Evolutionary conservation across 2,888 invertebrate species (phyloP).

Genomic region (Drosophila buzzatii): DNA sequence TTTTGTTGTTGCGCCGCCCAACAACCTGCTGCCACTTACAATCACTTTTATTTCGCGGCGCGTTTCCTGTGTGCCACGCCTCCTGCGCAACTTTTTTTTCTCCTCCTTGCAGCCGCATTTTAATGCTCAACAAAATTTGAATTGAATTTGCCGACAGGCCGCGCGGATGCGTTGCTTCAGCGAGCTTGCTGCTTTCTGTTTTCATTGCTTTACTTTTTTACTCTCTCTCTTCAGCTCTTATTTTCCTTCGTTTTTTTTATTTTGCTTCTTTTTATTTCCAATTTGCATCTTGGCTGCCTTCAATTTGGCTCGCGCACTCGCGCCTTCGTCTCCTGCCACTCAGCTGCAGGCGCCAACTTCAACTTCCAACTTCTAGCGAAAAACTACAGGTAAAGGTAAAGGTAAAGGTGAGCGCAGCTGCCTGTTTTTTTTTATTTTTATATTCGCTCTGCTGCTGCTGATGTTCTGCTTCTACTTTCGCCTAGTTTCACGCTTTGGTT

Average conservation of each 20-base stretch:
- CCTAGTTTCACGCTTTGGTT: constrained; percentile 73
- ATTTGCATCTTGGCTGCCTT: constrained; percentile 73
- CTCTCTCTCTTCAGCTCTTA: not conserved
- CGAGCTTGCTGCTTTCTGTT: constrained; percentile 1
- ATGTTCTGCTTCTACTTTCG: constrained; percentile 32
- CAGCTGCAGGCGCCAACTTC: constrained; percentile 61
- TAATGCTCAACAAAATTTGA: constrained; percentile 80
- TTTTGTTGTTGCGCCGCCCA: constrained; percentile 48
- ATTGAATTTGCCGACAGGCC: constrained; percentile 77
- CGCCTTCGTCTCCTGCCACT: constrained; percentile 6
- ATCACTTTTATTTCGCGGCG: constrained; percentile 75
- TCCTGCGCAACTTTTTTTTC: constrained; percentile 34
- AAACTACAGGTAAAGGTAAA: constrained; percentile 29
- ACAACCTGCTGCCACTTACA: constrained; percentile 65
- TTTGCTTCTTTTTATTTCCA: constrained; percentile 47
- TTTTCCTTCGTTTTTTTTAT: not conserved
- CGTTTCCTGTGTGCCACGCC: constrained; percentile 42
- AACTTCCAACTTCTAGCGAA: constrained; percentile 52
- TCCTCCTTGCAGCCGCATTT: constrained; percentile 59
- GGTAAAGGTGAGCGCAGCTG: constrained; percentile 40
- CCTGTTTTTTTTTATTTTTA: constrained; percentile 12
- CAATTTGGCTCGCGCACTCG: constrained; percentile 51
- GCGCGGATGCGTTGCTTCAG: constrained; percentile 46
- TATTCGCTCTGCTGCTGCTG: not conserved
- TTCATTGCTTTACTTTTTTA: not conserved